phyloP scores from a whole-genome alignment of 1,140 invertebrate species.

The Scylla paramamosain region DNA sequence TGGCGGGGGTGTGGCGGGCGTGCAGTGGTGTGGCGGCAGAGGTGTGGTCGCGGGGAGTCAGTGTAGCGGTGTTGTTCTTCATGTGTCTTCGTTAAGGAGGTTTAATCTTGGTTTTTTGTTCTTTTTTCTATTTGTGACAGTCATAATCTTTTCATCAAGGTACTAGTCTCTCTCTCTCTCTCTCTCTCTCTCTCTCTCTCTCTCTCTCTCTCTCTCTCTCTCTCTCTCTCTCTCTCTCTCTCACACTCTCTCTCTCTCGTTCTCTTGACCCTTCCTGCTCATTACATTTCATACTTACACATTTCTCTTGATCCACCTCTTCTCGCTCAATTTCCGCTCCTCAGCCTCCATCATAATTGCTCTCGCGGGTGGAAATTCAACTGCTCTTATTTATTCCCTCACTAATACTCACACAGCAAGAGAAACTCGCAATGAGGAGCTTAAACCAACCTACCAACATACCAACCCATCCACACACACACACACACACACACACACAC shows the following conservation, averaged over 20 bases:
- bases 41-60: background rate
- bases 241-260: too few relatives aligned
- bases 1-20: background rate
- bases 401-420: too few relatives aligned
- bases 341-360: background rate
- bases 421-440: too few relatives aligned
- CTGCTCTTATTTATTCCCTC: too few relatives aligned
- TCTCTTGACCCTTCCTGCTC: background rate
- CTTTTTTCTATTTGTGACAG: background rate
- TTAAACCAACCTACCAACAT: too few relatives aligned
- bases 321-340: background rate
- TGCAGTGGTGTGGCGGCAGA: background rate
- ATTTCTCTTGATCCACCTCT: background rate
- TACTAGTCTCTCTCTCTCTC: constrained; percentile 10
- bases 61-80: background rate
- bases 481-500: constrained; percentile 19
- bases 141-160: background rate
- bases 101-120: background rate
- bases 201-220: constrained; percentile 12
- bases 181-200: constrained; percentile 4
- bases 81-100: background rate
- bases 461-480: background rate
- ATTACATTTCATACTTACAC: background rate
- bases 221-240: constrained; percentile 33
- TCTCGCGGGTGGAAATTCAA: background rate